These are phyloP conservation scores for Otolemur crassicaudatus DNA, from an alignment of 2,797 vertebrate species.

Conservation along the genomic window DNA sequence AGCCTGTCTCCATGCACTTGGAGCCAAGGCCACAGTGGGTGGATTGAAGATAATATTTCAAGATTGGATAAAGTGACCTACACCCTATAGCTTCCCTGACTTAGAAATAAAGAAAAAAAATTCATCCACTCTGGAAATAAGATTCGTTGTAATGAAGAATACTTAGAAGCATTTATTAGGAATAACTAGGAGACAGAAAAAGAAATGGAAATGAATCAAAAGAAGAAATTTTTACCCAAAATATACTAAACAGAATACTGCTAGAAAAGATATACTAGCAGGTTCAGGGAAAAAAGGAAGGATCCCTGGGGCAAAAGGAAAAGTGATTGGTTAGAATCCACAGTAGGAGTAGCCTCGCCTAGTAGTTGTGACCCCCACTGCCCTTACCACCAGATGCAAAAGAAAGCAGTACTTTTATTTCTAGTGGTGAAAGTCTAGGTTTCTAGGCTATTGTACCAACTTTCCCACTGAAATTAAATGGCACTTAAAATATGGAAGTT, in stretches of 20 bases:
- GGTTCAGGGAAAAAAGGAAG: background rate
- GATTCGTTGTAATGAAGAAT: background rate
- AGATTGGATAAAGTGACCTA: background rate
- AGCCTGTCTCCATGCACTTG: background rate
- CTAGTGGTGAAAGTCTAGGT: background rate
- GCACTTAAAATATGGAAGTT: background rate
- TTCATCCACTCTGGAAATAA: background rate
- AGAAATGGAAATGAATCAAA: background rate
- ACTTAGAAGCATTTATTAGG: slow-evolving; percentile 21
- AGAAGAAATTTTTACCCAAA: slow-evolving; percentile 15
- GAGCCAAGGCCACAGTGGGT: background rate
- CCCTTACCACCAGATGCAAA: background rate
- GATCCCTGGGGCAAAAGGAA: background rate
- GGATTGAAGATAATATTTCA: background rate
- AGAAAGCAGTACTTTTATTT: background rate
- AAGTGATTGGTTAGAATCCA: background rate
- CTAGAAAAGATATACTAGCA: background rate
- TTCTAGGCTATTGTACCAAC: background rate
- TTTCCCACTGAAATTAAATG: background rate
- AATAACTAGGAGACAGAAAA: slow-evolving; percentile 36
- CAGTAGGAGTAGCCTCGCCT: background rate
- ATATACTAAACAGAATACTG: background rate
- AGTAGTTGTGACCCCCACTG: background rate
- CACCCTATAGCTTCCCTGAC: background rate
- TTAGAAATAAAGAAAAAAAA: background rate